Conservation (phyloP, 2,797 vertebrate genomes). For the Streptopelia turtur region DNA sequence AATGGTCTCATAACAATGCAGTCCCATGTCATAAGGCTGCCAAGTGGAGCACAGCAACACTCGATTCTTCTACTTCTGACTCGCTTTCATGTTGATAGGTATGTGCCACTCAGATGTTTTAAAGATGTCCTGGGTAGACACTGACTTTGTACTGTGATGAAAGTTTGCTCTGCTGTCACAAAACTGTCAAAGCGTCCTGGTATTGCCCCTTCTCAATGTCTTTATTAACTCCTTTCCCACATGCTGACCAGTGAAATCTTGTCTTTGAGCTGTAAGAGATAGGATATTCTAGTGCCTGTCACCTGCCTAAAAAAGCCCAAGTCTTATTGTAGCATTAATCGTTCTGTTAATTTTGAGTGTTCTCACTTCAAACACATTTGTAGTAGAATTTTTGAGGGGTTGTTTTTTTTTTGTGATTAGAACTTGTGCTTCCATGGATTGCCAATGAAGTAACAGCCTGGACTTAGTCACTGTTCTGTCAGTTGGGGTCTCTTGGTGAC, state of each 20-base stretch:
- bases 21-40: constrained; percentile 84
- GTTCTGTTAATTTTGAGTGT: not conserved
- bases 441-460: not conserved
- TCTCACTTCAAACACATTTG: not conserved
- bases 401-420: not conserved
- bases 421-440: not conserved
- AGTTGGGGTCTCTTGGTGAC: not conserved
- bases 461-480: not conserved
- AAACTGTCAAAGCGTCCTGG: not conserved
- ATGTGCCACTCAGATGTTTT: not conserved
- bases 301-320: not conserved
- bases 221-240: not conserved
- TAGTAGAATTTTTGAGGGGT: not conserved
- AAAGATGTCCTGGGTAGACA: not conserved
- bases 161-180: not conserved
- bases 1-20: constrained; percentile 91
- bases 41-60: constrained; percentile 86
- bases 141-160: not conserved
- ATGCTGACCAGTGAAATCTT: not conserved
- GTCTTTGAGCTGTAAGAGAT: not conserved
- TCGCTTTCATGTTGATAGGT: constrained; percentile 93
- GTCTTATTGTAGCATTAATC: not conserved
- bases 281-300: not conserved
- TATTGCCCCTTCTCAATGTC: not conserved
- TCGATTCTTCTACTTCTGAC: constrained; percentile 93